phyloP scores from a whole-genome alignment of 2,888 invertebrate species.

The Colostygia pectinataria region DNA sequence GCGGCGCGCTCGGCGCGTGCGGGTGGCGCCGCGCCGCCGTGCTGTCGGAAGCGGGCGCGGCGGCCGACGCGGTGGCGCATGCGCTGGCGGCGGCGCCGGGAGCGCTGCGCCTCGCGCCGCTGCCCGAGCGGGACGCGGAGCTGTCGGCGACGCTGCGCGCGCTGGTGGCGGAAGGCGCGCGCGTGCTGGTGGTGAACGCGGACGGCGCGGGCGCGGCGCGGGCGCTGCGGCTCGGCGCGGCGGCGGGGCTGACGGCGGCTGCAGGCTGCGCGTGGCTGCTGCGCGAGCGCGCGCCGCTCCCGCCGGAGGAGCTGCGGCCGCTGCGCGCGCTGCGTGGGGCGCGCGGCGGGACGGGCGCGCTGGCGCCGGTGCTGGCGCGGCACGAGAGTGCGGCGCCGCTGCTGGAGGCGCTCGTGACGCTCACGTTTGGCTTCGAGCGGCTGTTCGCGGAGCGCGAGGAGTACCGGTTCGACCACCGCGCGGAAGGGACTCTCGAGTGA shows the following conservation, averaged over 20 bases:
- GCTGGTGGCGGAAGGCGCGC: conserved; percentile 58
- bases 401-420: conserved; percentile 38
- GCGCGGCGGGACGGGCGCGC: conserved; percentile 26
- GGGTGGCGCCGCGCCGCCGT: too few species aligned
- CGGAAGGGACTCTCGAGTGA: not conserved
- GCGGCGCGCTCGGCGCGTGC: conserved; percentile 28
- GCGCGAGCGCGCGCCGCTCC: not conserved
- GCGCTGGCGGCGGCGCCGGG: too few species aligned
- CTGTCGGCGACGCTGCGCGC: conserved; percentile 36
- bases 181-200: too few species aligned
- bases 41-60: not conserved
- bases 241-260: too few species aligned
- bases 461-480: conserved; percentile 10
- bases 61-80: not conserved
- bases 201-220: conserved; percentile 59
- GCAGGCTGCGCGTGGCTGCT: too few species aligned
- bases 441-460: conserved; percentile 21
- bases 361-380: conserved; percentile 37
- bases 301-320: not conserved
- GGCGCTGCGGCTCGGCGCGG: conserved; percentile 48
- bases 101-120: too few species aligned
- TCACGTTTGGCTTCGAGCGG: conserved; percentile 15
- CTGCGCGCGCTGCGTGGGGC: conserved; percentile 30
- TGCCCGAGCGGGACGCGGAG: conserved; percentile 34
- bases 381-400: conserved; percentile 34